phyloP scores from a whole-genome alignment of 2,797 vertebrate species.

The Synanceia verrucosa region DNA sequence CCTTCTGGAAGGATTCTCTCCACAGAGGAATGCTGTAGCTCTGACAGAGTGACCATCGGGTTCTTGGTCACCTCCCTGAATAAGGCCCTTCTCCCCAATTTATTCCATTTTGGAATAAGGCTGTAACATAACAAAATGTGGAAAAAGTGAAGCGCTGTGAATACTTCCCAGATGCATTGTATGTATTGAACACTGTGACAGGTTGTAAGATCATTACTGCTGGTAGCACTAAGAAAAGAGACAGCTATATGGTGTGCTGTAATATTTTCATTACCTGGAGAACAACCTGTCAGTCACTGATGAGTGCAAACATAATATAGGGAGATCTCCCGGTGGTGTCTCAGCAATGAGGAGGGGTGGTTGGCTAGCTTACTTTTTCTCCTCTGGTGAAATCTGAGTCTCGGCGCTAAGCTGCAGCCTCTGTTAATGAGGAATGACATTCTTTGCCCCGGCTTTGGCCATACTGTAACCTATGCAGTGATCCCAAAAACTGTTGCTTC shows the following conservation, averaged over 20 bases:
- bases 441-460: constrained; percentile 25
- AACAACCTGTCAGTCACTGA: constrained; percentile 26
- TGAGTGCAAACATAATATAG: constrained; percentile 23
- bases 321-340: neutral
- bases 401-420: constrained; percentile 26
- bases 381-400: constrained; percentile 47
- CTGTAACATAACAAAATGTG: too few species aligned
- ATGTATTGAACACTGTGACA: constrained; percentile 1
- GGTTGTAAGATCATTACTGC: neutral
- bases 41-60: too few species aligned
- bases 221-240: constrained; percentile 3
- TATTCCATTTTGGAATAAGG: too few species aligned
- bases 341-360: too few species aligned
- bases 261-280: constrained; percentile 30
- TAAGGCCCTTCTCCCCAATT: too few species aligned
- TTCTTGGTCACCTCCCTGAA: too few species aligned
- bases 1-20: too few species aligned
- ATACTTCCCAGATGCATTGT: too few species aligned
- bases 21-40: too few species aligned
- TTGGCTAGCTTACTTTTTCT: neutral
- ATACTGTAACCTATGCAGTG: constrained; percentile 29
- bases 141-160: too few species aligned
- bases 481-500: constrained; percentile 33
- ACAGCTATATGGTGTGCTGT: neutral
- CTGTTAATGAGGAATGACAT: constrained; percentile 30